Evolutionary conservation across 2,888 invertebrate species (phyloP).

Genomic region (Plebejus argus): DNA sequence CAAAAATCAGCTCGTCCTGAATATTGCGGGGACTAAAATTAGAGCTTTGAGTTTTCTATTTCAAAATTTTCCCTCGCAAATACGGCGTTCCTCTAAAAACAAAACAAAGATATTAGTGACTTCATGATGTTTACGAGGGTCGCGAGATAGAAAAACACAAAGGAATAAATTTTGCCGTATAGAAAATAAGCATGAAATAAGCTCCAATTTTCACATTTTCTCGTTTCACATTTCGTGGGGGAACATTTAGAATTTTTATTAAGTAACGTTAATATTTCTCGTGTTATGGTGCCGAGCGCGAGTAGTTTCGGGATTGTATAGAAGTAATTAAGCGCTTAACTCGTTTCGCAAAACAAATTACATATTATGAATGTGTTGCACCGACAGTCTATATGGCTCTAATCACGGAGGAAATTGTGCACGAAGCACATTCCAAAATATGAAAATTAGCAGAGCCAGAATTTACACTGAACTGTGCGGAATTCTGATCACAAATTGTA

Average conservation of each 20-base stretch:
- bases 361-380: slow-evolving; percentile 19
- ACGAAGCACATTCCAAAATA: slow-evolving; percentile 2
- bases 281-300: not conserved
- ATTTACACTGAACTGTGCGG: not conserved
- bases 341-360: slow-evolving; percentile 15
- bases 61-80: not conserved
- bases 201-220: slow-evolving; percentile 6
- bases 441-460: not conserved
- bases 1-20: not conserved
- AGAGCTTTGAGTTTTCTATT: slow-evolving; percentile 7
- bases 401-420: not conserved
- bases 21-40: slow-evolving; percentile 1
- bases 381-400: slow-evolving; percentile 6
- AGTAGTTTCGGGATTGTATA: not conserved
- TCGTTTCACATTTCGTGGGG: not conserved
- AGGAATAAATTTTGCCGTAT: slow-evolving; percentile 14
- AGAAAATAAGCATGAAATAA: slow-evolving; percentile 1
- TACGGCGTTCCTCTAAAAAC: not conserved
- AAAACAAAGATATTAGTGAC: not conserved
- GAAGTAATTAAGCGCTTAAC: slow-evolving; percentile 19
- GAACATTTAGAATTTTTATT: not conserved
- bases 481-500: not conserved
- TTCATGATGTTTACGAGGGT: slow-evolving; percentile 18
- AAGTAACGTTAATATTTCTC: not conserved
- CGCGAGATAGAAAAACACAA: slow-evolving; percentile 10